phyloP scores from a whole-genome alignment of 2,888 invertebrate species.

The Mythimna pallens region DNA sequence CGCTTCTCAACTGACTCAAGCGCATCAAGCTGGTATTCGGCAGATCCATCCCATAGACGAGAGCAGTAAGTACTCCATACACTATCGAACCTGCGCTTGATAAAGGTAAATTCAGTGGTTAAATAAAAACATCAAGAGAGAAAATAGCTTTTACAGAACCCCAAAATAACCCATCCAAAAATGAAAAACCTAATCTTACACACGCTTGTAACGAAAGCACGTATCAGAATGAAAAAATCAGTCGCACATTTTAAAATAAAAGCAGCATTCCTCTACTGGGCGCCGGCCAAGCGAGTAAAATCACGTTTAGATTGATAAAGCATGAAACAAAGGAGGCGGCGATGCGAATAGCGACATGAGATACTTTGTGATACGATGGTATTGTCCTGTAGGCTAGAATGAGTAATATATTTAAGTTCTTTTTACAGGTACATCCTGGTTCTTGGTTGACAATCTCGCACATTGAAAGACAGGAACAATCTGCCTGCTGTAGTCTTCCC shows the following conservation, averaged over 20 bases:
- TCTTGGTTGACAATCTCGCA: too few relatives aligned
- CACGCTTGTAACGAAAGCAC: slow-evolving; percentile 21
- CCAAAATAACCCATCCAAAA: not conserved
- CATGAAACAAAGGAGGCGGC: slow-evolving; percentile 65
- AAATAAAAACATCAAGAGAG: too few relatives aligned
- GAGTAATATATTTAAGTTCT: not conserved
- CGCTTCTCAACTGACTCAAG: too few relatives aligned
- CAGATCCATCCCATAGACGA: too few relatives aligned
- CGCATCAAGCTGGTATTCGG: too few relatives aligned
- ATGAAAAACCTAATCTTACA: slow-evolving; percentile 8
- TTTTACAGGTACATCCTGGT: not conserved
- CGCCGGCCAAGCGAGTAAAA: slow-evolving; percentile 67
- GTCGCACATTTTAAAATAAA: slow-evolving; percentile 60
- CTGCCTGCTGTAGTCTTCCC: too few relatives aligned
- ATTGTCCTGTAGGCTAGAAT: not conserved
- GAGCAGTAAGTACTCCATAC: too few relatives aligned
- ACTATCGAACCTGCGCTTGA: too few relatives aligned
- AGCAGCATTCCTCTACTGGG: slow-evolving; percentile 65
- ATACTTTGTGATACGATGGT: slow-evolving; percentile 27
- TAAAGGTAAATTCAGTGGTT: too few relatives aligned
- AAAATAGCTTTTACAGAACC: too few relatives aligned
- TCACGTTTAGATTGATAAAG: slow-evolving; percentile 74
- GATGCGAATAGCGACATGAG: slow-evolving; percentile 44
- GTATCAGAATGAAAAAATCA: slow-evolving; percentile 32
- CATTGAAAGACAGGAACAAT: too few relatives aligned